These are phyloP conservation scores for Crocidura indochinensis DNA, from an alignment of 2,797 vertebrate species.

Conservation along the genomic window DNA sequence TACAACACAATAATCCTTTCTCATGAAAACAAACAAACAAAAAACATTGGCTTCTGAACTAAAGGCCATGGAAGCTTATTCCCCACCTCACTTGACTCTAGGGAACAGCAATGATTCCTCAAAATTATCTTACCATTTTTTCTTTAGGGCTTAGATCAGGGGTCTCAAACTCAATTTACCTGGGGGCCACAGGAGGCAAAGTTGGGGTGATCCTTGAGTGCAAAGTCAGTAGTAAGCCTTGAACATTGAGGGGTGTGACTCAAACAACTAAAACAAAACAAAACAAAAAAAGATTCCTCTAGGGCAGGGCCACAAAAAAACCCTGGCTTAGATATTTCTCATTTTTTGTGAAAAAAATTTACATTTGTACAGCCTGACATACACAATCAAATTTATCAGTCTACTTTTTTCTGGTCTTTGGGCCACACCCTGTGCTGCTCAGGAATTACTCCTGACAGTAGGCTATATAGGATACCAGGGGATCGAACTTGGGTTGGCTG, in stretches of 20 bases:
- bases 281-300: not conserved
- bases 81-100: not conserved
- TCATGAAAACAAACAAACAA: slow-evolving; percentile 42
- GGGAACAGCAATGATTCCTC: slow-evolving; percentile 38
- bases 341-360: slow-evolving; percentile 53
- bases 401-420: not conserved
- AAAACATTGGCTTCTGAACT: slow-evolving; percentile 44
- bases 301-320: too few species aligned
- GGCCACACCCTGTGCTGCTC: too few species aligned
- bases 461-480: too few species aligned
- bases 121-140: not conserved
- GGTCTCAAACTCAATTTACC: too few species aligned
- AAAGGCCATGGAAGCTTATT: slow-evolving; percentile 6
- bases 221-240: too few species aligned
- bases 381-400: slow-evolving; percentile 37
- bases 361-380: slow-evolving; percentile 23
- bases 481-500: too few species aligned
- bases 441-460: too few species aligned
- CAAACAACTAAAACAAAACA: slow-evolving; percentile 14
- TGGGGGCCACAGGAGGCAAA: too few species aligned
- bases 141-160: not conserved
- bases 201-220: too few species aligned
- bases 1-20: slow-evolving; percentile 67
- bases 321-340: slow-evolving; percentile 60
- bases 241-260: too few species aligned